phyloP scores from a whole-genome alignment of 2,797 vertebrate species.

The Hylomyscus alleni region DNA sequence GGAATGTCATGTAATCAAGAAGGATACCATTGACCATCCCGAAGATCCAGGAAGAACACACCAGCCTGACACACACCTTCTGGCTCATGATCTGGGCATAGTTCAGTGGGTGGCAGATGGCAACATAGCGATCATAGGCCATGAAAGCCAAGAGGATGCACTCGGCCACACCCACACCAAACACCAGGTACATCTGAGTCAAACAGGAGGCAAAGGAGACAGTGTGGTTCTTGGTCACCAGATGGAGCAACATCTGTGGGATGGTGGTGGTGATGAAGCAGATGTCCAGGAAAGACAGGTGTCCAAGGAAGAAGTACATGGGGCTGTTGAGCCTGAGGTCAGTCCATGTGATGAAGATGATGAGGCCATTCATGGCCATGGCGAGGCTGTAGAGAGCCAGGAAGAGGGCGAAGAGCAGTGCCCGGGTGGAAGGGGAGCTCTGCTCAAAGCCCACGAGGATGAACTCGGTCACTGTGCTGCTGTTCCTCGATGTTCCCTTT shows the following conservation, averaged over 20 bases:
- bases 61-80: slow-evolving; percentile 30
- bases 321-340: slow-evolving; percentile 65
- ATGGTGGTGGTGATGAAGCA: slow-evolving; percentile 73
- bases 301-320: slow-evolving; percentile 73
- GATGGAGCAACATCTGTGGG: slow-evolving; percentile 64
- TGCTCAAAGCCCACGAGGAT: slow-evolving; percentile 60
- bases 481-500: not conserved
- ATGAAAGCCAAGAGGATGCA: slow-evolving; percentile 66
- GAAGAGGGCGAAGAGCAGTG: slow-evolving; percentile 60
- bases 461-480: slow-evolving; percentile 56
- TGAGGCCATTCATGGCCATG: slow-evolving; percentile 69
- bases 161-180: not conserved
- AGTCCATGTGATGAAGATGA: slow-evolving; percentile 72
- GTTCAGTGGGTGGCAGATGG: slow-evolving; percentile 68
- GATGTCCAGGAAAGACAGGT: slow-evolving; percentile 63
- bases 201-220: slow-evolving; percentile 46
- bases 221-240: slow-evolving; percentile 30
- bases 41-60: slow-evolving; percentile 62
- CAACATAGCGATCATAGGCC: slow-evolving; percentile 34
- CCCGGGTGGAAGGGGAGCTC: not conserved
- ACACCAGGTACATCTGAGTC: slow-evolving; percentile 43
- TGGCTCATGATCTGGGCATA: slow-evolving; percentile 72
- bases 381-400: slow-evolving; percentile 62
- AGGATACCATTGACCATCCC: slow-evolving; percentile 43
- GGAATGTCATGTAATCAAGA: slow-evolving; percentile 44